A percentile compares a stretch with the other conserved stretches of the same genome.
These are phyloP conservation scores for Eudyptes chrysolophus DNA, from an alignment of 2,113 vertebrate species.

Conservation along the genomic window DNA sequence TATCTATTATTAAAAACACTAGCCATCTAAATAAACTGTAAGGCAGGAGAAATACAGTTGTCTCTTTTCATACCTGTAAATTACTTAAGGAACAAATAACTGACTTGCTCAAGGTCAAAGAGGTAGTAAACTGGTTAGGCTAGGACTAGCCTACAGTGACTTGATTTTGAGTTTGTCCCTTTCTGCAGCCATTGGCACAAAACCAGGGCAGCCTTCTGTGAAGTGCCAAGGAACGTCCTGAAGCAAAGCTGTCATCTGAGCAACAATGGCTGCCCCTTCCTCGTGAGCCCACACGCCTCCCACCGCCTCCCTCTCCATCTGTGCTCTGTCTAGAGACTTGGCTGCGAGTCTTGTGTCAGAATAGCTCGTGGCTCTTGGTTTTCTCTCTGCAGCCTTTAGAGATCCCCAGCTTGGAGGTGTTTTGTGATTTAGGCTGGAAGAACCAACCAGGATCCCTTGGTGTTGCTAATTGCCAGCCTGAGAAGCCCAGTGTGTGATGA, in stretches of 20 bases:
- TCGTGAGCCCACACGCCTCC: neutral
- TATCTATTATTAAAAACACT: neutral
- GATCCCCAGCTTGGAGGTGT: neutral
- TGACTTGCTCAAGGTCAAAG: neutral
- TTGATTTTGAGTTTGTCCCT: neutral
- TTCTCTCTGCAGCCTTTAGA: neutral
- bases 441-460: neutral
- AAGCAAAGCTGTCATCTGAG: neutral
- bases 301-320: neutral
- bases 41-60: neutral
- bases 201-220: neutral
- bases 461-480: neutral
- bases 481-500: neutral
- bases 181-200: neutral
- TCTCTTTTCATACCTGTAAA: neutral
- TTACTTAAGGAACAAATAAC: neutral
- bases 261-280: neutral
- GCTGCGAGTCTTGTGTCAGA: neutral
- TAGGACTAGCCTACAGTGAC: neutral
- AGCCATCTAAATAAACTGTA: accelerated
- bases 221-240: neutral
- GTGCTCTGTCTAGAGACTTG: neutral
- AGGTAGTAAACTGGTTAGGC: too few relatives aligned
- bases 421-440: neutral
- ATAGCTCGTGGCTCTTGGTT: neutral